Conservation (phyloP, 2,113 vertebrate genomes). For the Aspidoscelis tigris region DNA sequence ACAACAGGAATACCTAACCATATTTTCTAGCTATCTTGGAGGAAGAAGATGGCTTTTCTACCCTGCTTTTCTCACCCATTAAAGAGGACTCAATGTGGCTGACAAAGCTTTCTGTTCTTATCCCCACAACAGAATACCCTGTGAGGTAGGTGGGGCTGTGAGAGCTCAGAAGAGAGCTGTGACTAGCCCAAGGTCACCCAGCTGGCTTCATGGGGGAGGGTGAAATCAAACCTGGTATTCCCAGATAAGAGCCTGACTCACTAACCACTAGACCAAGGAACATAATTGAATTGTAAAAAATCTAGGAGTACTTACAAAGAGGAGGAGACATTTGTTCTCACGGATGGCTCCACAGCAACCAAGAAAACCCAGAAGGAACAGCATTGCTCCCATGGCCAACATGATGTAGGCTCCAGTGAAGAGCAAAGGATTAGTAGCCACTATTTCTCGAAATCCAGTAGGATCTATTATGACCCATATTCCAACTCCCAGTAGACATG, state of each 20-base stretch:
- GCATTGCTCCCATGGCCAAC: slow-evolving; percentile 89
- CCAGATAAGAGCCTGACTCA: too few relatives aligned
- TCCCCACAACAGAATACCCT: too few relatives aligned
- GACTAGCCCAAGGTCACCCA: too few relatives aligned
- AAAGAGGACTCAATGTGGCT: too few relatives aligned
- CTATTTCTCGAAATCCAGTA: slow-evolving; percentile 91
- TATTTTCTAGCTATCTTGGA: background rate
- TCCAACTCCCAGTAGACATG: slow-evolving; percentile 86
- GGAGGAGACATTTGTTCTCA: slow-evolving; percentile 92
- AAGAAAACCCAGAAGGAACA: slow-evolving; percentile 93
- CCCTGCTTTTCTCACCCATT: too few relatives aligned
- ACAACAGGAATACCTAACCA: background rate
- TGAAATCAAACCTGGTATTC: too few relatives aligned
- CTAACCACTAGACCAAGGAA: too few relatives aligned
- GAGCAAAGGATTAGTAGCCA: slow-evolving; percentile 89
- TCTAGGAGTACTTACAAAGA: slow-evolving; percentile 84
- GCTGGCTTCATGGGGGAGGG: too few relatives aligned
- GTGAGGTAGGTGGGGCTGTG: too few relatives aligned
- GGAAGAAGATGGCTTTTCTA: background rate
- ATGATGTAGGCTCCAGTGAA: slow-evolving; percentile 89
- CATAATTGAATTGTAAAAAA: background rate
- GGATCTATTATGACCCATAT: slow-evolving; percentile 93
- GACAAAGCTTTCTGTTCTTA: too few relatives aligned
- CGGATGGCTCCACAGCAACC: slow-evolving; percentile 93
- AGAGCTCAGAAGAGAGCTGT: too few relatives aligned